A percentile compares a stretch with the other conserved stretches of the same genome.
Evolutionary conservation across 92 coral and sea anemone genomes (phyloP).

Genomic region (Parazoanthus atlanticus): DNA sequence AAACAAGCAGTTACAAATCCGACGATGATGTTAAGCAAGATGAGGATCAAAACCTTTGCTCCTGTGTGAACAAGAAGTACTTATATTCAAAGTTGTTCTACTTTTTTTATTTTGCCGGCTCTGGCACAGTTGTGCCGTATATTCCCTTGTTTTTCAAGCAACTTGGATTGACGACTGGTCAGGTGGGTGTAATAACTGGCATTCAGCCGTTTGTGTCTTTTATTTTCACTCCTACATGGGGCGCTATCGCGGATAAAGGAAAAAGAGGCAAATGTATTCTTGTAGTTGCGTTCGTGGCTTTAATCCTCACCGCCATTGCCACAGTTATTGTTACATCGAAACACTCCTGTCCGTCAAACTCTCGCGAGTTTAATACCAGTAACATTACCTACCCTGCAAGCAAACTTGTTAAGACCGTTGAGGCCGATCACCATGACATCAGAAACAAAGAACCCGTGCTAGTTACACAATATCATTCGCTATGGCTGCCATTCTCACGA

Average conservation of each 20-base stretch:
- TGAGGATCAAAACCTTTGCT: background rate
- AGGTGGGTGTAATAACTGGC: conserved; percentile 62
- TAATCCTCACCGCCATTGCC: conserved; percentile 44
- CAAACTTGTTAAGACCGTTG: conserved; percentile 1
- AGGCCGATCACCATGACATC: background rate
- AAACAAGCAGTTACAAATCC: background rate
- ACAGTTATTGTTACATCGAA: conserved; percentile 12
- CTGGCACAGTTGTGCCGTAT: conserved; percentile 55
- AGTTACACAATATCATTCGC: background rate
- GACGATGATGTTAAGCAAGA: background rate
- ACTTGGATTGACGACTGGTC: conserved; percentile 50
- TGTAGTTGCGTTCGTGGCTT: conserved; percentile 45
- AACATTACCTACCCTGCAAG: background rate
- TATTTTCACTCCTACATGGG: conserved; percentile 60
- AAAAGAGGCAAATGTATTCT: conserved; percentile 49
- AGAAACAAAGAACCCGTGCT: background rate
- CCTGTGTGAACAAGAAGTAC: conserved; percentile 41
- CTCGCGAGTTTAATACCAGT: background rate
- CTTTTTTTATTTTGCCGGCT: conserved; percentile 57
- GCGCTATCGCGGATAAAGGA: conserved; percentile 56
- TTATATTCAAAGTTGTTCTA: conserved; percentile 52
- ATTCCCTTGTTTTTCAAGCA: conserved; percentile 56
- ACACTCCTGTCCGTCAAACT: background rate
- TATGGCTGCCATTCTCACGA: background rate
- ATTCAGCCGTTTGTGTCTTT: conserved; percentile 63